Evolutionary conservation across 1,140 invertebrate genomes (phyloP), one percentile per base, ranked within the genome.

Genomic region (Sweltsa coloradensis): DNA sequence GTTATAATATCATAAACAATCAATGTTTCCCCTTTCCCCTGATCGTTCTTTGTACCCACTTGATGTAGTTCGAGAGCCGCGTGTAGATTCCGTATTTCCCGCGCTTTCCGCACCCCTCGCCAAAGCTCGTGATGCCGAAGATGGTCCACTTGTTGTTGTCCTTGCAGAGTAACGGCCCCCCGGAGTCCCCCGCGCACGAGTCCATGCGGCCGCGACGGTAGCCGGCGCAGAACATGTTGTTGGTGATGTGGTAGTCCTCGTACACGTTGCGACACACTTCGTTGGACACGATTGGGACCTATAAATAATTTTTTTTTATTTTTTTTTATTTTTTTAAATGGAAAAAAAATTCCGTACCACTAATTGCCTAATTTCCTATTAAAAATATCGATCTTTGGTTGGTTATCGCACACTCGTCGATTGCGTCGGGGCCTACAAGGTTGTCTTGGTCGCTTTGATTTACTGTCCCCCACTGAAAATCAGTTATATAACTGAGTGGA

Each of bases 81-180:
- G 88, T 86, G 58, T 96, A 96, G 48, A 96, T 92, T 3, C 92
- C 91, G 56, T 83, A 94, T 62, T 93, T 94, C 34, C 87, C 85
- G 40, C 78, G 79, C 57, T 86, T 80, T 4, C 89, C 92, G 60
- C 92, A 95, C 16, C 89, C 90, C 58, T 95, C 90, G 0, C 92
- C 92, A 54, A 94, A 97, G 58, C 89, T 93, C 1, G 91, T 95
- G 27, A 96, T 89, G 3, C 91, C 91, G 62, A 87, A 85, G 18
- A 92, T 77, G 18, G 76, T 78, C 83, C 85, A 88, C 31, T 48
- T 42, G 40, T 36, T 44, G 9, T 41, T 22, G 16, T 59, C 50
- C 23, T 66, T 56, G 51, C 73, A 75, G 36, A 79, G 53, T 72
- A 85, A 56, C 65, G 79, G 57, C 71, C 89, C 87, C 2, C 77